Conservation (phyloP, 2,113 vertebrate genomes). For the Hyperopisus bebe region DNA sequence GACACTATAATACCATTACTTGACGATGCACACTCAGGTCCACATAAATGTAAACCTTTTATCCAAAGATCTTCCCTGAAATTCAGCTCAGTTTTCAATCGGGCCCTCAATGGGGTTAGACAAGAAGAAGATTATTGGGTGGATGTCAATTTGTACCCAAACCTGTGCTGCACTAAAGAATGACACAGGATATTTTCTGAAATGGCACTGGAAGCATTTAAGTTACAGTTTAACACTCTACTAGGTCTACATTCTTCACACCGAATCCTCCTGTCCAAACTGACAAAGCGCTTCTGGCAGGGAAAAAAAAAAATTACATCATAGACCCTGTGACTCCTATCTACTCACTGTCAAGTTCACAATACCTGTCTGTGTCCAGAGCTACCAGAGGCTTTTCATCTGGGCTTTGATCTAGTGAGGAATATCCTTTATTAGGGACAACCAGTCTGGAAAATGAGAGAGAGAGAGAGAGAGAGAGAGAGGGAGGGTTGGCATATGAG, state of each 20-base stretch:
- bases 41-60: neutral
- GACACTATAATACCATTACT: neutral
- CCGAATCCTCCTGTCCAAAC: neutral
- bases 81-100: neutral
- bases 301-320: neutral
- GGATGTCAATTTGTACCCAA: neutral
- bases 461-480: neutral
- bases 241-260: neutral
- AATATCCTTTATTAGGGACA: slow-evolving; percentile 97
- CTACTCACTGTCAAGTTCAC: neutral
- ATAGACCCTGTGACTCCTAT: neutral
- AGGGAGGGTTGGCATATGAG: neutral
- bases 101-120: neutral
- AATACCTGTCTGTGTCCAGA: slow-evolving; percentile 94
- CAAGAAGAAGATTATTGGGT: neutral
- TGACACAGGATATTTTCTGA: neutral
- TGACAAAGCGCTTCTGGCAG: neutral
- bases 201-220: neutral
- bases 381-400: slow-evolving; percentile 97
- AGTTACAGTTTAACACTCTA: neutral
- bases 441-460: slow-evolving; percentile 70
- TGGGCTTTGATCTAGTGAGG: slow-evolving; percentile 94
- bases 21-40: neutral
- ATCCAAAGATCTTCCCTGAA: neutral
- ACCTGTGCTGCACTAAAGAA: neutral